These are phyloP conservation scores for Desmophyllum pertusum DNA, from an alignment of 92 coral and sea anemone genomes.

Conservation along the genomic window DNA sequence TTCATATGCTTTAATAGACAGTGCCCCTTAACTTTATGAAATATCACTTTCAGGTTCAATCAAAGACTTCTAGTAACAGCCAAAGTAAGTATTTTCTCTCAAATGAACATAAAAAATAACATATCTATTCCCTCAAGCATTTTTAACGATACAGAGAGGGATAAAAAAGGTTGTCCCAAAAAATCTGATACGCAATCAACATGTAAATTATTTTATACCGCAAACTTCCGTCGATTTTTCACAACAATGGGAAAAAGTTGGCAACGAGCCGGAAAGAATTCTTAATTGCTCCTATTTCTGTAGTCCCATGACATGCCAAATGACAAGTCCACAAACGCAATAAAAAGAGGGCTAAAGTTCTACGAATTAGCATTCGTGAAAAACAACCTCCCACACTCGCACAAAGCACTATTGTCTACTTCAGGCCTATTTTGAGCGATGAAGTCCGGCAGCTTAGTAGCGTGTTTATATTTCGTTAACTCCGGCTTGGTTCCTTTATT, in stretches of 20 bases:
- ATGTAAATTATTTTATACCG: constrained; percentile 19
- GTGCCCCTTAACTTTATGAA: background rate
- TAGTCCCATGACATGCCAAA: constrained; percentile 8
- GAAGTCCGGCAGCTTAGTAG: background rate
- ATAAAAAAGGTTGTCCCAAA: background rate
- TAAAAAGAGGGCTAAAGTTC: constrained; percentile 19
- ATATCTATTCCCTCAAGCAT: background rate
- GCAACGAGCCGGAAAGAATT: constrained; percentile 28
- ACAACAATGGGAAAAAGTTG: constrained; percentile 43
- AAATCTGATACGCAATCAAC: constrained; percentile 16
- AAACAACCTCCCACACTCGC: constrained; percentile 26
- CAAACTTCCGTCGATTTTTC: constrained; percentile 22
- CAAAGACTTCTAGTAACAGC: background rate
- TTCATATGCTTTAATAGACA: background rate
- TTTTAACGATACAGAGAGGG: background rate
- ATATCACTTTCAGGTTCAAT: background rate
- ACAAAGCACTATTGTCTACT: constrained; percentile 36
- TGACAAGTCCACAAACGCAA: constrained; percentile 24
- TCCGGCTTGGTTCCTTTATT: background rate
- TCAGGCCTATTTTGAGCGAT: constrained; percentile 35
- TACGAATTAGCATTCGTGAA: constrained; percentile 34
- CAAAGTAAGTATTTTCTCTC: background rate
- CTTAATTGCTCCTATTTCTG: constrained; percentile 19
- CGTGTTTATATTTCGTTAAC: constrained; percentile 18
- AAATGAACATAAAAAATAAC: background rate